Conservation (phyloP, 2,888 invertebrate genomes). For the Scrobipalpa atriplicella region DNA sequence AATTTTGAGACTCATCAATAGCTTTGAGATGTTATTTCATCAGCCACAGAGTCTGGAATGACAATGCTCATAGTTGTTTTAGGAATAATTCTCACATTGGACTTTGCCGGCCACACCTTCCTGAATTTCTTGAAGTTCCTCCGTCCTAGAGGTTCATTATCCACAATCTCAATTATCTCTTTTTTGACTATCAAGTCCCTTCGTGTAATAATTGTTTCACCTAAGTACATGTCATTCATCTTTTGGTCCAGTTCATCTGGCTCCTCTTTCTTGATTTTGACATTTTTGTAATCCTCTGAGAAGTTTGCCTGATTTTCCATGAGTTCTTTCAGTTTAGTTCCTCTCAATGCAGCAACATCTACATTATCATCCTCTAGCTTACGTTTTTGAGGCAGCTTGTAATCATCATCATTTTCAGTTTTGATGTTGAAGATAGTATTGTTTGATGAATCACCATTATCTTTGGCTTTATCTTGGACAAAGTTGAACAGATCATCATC, state of each 20-base stretch:
- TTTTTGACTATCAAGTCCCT: slow-evolving; percentile 67
- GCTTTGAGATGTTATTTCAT: slow-evolving; percentile 28
- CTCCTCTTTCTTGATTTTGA: slow-evolving; percentile 57
- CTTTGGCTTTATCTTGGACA: slow-evolving; percentile 51
- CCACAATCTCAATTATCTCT: slow-evolving; percentile 53
- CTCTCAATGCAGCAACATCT: slow-evolving; percentile 62
- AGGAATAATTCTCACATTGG: slow-evolving; percentile 57
- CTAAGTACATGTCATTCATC: slow-evolving; percentile 64
- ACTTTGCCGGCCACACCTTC: slow-evolving; percentile 74
- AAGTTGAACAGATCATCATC: slow-evolving; percentile 73
- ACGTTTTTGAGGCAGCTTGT: slow-evolving; percentile 31
- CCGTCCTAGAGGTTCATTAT: slow-evolving; percentile 35
- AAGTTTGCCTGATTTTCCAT: slow-evolving; percentile 50
- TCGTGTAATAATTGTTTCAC: slow-evolving; percentile 62
- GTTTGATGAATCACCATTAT: slow-evolving; percentile 38
- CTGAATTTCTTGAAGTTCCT: slow-evolving; percentile 74
- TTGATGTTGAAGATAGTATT: slow-evolving; percentile 44
- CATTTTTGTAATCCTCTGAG: slow-evolving; percentile 37
- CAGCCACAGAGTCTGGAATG: slow-evolving; percentile 26
- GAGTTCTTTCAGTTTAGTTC: slow-evolving; percentile 65
- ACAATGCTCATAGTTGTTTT: slow-evolving; percentile 47
- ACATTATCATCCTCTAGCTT: slow-evolving; percentile 36
- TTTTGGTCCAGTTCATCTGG: slow-evolving; percentile 60
- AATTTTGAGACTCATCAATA: slow-evolving; percentile 29
- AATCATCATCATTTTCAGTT: slow-evolving; percentile 35